These are phyloP conservation scores for Caenorhabditis wallacei DNA, from an alignment of 2,888 invertebrate species.

Conservation along the genomic window DNA sequence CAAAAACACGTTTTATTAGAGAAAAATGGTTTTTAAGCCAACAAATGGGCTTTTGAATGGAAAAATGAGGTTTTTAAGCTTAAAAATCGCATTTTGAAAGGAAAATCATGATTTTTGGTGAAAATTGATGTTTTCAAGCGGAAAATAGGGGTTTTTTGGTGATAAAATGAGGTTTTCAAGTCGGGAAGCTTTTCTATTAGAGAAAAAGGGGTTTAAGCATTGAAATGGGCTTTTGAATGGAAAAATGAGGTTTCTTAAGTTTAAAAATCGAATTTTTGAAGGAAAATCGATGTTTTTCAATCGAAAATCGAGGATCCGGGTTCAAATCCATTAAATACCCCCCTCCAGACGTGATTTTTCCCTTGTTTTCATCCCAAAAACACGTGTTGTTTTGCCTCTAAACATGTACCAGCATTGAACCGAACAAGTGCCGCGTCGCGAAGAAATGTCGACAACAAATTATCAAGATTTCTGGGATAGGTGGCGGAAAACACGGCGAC, in stretches of 20 bases:
- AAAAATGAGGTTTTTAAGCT: too few relatives aligned
- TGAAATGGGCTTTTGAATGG: too few relatives aligned
- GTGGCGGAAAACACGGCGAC: constrained; percentile 95
- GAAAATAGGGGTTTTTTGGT: too few relatives aligned
- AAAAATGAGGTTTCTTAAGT: too few relatives aligned
- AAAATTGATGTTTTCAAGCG: too few relatives aligned
- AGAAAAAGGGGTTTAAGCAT: too few relatives aligned
- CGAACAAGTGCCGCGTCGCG: constrained; percentile 73
- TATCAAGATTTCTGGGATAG: constrained; percentile 89
- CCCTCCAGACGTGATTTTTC: background rate
- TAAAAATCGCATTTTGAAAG: too few relatives aligned
- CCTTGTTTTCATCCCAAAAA: background rate
- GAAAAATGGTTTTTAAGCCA: too few relatives aligned
- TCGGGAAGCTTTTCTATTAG: too few relatives aligned
- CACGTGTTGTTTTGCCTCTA: constrained; percentile 11
- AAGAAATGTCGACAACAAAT: constrained; percentile 87
- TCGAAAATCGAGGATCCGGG: background rate
- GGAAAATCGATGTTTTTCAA: background rate
- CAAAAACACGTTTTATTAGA: constrained; percentile 17
- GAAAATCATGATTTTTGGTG: too few relatives aligned
- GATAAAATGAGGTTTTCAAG: too few relatives aligned
- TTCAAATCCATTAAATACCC: background rate
- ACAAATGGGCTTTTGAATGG: too few relatives aligned
- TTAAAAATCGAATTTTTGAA: background rate
- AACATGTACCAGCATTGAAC: constrained; percentile 85